These are phyloP conservation scores for Mus spicilegus DNA, from an alignment of 2,113 vertebrate species.

Conservation along the genomic window DNA sequence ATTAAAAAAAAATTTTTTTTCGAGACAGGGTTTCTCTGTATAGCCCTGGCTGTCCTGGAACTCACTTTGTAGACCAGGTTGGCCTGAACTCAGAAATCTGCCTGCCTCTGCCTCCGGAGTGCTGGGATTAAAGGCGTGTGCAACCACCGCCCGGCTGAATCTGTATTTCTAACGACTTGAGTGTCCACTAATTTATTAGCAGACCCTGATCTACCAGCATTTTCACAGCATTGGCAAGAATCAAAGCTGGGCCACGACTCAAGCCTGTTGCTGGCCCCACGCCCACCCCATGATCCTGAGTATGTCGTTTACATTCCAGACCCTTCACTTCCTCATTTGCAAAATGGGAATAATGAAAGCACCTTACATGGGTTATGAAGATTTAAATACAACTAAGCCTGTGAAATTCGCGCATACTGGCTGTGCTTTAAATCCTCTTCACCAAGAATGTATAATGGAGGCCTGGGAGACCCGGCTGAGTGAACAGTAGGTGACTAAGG, in stretches of 20 bases:
- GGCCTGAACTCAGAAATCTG: too few relatives aligned
- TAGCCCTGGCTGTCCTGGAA: too few relatives aligned
- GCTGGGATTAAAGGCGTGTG: too few relatives aligned
- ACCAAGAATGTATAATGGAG: not conserved
- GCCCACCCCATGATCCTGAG: not conserved
- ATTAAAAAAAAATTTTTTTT: too few relatives aligned
- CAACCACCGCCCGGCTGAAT: too few relatives aligned
- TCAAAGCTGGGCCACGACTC: not conserved
- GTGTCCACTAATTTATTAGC: not conserved
- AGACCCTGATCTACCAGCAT: not conserved
- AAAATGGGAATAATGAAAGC: not conserved
- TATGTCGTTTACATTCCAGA: not conserved
- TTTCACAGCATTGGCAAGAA: not conserved
- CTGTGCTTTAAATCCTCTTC: not conserved
- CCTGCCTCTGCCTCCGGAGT: too few relatives aligned
- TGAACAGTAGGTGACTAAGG: not conserved
- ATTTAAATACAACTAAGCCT: not conserved
- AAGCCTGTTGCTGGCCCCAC: not conserved
- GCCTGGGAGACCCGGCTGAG: not conserved
- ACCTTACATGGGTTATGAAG: not conserved
- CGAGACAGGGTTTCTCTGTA: too few relatives aligned
- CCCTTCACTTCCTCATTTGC: slow-evolving; percentile 33
- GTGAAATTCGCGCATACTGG: not conserved
- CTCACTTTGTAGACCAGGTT: too few relatives aligned
- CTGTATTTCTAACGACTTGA: slow-evolving; percentile 11